Evolutionary conservation across 1,140 invertebrate genomes (phyloP), one percentile per base, ranked within the genome.

Genomic region (Hylaeus volcanicus): DNA sequence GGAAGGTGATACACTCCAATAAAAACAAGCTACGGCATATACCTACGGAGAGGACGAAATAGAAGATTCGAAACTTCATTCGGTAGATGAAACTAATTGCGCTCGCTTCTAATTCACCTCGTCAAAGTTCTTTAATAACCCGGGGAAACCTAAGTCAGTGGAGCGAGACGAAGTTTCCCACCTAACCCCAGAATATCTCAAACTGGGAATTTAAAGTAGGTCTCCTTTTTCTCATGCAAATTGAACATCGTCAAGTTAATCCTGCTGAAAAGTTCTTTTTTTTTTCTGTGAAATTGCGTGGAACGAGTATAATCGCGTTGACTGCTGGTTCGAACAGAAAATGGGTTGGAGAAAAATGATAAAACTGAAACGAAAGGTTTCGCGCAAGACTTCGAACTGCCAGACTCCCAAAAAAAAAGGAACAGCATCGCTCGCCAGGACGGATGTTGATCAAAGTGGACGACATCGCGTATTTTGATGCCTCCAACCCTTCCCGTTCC

Each of bases 41-140:
- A 45, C 5, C 37, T 26, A 26, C 26, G 26, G 26, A 26, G 26
- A 26, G 51, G 61, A 77, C 6, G 37, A 41, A 12, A 65, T 0
- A 14, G 45, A 60, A 70, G 43, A 26, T 26, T 26, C 26, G 26
- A 26, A 26, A 26, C 26, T 26, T 26, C 26, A 26, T 26, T 26
- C 26, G 26, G 26, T 26, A 26, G 26, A 26, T 26, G 26, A 26
- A 26, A 26, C 26, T 26, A 26, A 26, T 26, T 26, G 26, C 26
- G 26, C 26, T 26, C 26, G 26, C 75, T n/a, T 71, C 75, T 77
- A 77, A 77, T 77, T 61, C 66, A 48, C 51, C 26, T 60, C 45
- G 66, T 71, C 66, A 0, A 77, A 70, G 66, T 78, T 71, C 75
- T 71, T 71, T 71, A 61, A 71, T 71, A 78, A 71, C 56, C 71